These are phyloP conservation scores for Phymastichus coffea DNA, from an alignment of 1,140 invertebrate species.

Conservation along the genomic window DNA sequence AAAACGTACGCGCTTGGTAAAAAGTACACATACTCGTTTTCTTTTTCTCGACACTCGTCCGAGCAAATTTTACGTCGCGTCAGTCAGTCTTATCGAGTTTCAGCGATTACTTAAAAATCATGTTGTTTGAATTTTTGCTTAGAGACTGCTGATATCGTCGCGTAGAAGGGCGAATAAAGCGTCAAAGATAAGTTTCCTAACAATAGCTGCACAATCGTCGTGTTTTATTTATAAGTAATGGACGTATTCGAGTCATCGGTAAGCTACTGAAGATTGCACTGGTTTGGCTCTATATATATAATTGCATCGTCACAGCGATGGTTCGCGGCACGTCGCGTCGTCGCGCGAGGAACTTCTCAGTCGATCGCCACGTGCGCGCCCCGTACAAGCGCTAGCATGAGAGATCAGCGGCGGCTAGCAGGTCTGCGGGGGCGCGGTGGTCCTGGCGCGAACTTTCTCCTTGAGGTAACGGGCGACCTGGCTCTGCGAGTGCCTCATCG, in stretches of 20 bases:
- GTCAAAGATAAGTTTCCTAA: too few relatives aligned
- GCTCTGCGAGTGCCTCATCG: constrained; percentile 59
- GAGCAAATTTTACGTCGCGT: too few relatives aligned
- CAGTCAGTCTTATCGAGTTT: constrained; percentile 46
- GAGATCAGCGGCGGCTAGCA: constrained; percentile 23
- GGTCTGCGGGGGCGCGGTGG: constrained; percentile 38
- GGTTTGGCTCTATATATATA: background rate
- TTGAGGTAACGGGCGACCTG: constrained; percentile 63
- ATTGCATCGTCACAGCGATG: too few relatives aligned
- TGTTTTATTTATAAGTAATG: constrained; percentile 8
- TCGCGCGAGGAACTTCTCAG: constrained; percentile 7
- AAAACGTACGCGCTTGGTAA: too few relatives aligned
- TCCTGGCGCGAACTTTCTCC: constrained; percentile 48
- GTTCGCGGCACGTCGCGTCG: too few relatives aligned
- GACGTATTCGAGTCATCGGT: constrained; percentile 5
- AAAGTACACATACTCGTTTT: too few relatives aligned
- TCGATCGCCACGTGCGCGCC: too few relatives aligned
- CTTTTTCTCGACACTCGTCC: too few relatives aligned
- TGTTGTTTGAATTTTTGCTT: too few relatives aligned
- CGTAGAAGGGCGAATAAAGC: too few relatives aligned
- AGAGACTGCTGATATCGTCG: too few relatives aligned
- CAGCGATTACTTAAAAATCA: constrained; percentile 10
- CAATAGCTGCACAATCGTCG: background rate
- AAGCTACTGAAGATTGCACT: constrained; percentile 6
- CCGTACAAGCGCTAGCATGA: background rate